These are phyloP conservation scores for Sterrhoptilus dennistouni DNA, from an alignment of 2,113 vertebrate species.

Conservation along the genomic window DNA sequence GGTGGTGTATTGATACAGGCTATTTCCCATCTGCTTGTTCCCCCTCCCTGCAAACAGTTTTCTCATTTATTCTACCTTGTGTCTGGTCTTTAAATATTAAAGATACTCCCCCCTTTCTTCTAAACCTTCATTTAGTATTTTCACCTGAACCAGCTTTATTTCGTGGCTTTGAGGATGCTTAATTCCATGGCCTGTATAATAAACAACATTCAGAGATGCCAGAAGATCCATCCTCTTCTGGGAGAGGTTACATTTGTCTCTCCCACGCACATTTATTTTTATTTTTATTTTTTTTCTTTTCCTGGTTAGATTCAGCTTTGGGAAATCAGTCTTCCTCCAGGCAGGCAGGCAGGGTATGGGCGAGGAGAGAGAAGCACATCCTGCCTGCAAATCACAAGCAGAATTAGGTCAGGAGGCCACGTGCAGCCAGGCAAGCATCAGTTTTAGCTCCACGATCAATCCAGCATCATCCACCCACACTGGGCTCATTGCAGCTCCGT, in stretches of 20 bases:
- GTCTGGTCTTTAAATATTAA: not conserved
- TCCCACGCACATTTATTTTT: not conserved
- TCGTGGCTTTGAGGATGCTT: not conserved
- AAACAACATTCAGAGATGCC: not conserved
- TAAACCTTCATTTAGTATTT: not conserved
- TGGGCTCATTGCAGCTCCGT: not conserved
- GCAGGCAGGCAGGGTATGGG: not conserved
- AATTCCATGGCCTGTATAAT: not conserved
- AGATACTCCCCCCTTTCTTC: not conserved
- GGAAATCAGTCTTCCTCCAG: not conserved
- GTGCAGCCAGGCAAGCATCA: constrained; percentile 16
- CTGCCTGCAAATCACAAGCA: not conserved
- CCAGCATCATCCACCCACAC: not conserved
- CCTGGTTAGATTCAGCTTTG: not conserved
- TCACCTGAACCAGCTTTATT: not conserved
- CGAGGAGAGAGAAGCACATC: not conserved
- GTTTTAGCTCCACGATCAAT: constrained; percentile 24
- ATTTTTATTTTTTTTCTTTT: not conserved
- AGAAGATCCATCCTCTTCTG: not conserved
- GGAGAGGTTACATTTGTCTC: not conserved
- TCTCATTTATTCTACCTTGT: not conserved
- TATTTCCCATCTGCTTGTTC: not conserved
- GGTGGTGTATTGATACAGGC: not conserved
- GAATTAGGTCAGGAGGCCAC: constrained; percentile 57
- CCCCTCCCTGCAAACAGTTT: not conserved